A percentile compares a stretch with the other conserved stretches of the same genome.
phyloP scores from a whole-genome alignment of 2,113 vertebrate species.

The Aptenodytes forsteri region DNA sequence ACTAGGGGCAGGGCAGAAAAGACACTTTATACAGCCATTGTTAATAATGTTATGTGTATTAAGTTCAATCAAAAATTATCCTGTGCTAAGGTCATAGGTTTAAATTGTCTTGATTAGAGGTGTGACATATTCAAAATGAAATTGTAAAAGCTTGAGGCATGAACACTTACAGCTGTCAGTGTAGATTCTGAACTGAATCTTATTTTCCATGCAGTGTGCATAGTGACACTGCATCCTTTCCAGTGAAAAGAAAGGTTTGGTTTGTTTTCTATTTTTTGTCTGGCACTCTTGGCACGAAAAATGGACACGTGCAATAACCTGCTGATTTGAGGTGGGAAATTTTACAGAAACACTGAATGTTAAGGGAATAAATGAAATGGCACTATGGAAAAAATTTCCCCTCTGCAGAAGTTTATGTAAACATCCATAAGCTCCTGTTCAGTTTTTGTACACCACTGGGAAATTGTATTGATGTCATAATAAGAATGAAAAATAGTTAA shows the following conservation, averaged over 20 bases:
- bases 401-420: neutral
- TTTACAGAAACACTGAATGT: neutral
- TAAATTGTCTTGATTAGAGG: neutral
- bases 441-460: neutral
- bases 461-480: neutral
- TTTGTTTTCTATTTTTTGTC: fast-evolving
- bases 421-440: neutral
- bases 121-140: neutral
- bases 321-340: neutral
- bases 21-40: neutral
- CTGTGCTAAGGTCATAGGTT: neutral
- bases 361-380: neutral
- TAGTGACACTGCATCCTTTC: neutral
- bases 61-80: neutral
- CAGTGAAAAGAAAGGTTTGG: neutral
- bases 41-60: neutral
- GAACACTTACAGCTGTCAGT: neutral
- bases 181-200: neutral
- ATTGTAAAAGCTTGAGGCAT: neutral
- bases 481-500: neutral
- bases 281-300: neutral
- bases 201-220: neutral
- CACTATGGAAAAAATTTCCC: fast-evolving
- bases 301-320: neutral
- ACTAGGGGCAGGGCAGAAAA: neutral